These are phyloP conservation scores for Craniophora ligustri DNA, from an alignment of 2,888 invertebrate genomes.

Conservation along the genomic window DNA sequence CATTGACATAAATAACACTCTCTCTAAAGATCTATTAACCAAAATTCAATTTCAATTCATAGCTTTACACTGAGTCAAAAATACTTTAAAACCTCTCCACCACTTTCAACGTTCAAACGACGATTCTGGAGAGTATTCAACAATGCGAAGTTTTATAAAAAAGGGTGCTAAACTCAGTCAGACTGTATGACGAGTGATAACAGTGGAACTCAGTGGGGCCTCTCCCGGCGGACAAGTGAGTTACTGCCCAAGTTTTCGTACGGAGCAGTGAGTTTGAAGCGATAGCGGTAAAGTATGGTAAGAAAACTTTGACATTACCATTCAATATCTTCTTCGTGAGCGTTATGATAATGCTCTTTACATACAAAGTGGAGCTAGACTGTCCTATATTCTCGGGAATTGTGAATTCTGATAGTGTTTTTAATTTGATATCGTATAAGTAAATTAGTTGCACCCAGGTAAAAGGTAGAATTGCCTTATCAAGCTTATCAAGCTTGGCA, in stretches of 20 bases:
- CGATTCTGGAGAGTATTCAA: constrained; percentile 23
- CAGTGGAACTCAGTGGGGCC: constrained; percentile 45
- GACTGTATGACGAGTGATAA: constrained; percentile 84
- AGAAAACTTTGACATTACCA: neutral
- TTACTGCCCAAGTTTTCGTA: constrained; percentile 64
- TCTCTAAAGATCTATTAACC: too few relatives aligned
- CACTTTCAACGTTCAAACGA: neutral
- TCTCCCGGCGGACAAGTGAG: constrained; percentile 63
- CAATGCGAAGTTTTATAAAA: constrained; percentile 47
- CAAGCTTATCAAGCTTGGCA: too few relatives aligned
- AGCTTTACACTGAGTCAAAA: neutral
- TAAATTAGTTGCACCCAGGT: too few relatives aligned
- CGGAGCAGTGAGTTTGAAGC: constrained; percentile 13
- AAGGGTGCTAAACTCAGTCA: constrained; percentile 70
- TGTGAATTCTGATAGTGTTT: too few relatives aligned
- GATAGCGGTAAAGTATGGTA: constrained; percentile 16
- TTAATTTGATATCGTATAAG: too few relatives aligned
- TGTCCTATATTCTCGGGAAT: too few relatives aligned
- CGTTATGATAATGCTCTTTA: too few relatives aligned
- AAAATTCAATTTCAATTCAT: neutral
- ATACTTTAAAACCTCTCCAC: neutral
- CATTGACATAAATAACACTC: too few relatives aligned
- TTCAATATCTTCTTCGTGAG: constrained; percentile 3
- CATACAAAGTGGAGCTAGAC: too few relatives aligned
- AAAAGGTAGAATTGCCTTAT: too few relatives aligned